Conservation (phyloP, 2,888 invertebrate genomes). For the Andrena fulva region DNA sequence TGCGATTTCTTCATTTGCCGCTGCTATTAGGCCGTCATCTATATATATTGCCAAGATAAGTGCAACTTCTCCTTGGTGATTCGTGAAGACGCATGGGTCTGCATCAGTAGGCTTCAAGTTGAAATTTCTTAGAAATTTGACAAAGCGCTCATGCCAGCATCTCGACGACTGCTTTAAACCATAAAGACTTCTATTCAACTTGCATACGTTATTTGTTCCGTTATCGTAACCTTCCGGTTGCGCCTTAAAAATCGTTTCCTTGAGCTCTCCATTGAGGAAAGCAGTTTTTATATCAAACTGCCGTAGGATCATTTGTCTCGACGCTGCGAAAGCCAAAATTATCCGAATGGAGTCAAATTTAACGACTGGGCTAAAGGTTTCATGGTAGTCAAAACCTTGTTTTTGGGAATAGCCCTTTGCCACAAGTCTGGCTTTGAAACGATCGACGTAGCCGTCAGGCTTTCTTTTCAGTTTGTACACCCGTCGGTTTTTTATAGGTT, state of each 20-base stretch:
- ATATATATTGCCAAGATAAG: background rate
- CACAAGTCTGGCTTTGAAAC: background rate
- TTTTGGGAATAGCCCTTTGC: background rate
- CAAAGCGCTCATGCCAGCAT: conserved; percentile 12
- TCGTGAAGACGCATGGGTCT: background rate
- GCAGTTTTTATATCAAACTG: conserved; percentile 16
- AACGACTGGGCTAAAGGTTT: conserved; percentile 11
- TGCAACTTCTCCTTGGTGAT: background rate
- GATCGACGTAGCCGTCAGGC: background rate
- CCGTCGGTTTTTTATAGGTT: background rate
- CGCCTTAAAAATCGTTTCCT: background rate
- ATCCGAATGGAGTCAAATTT: conserved; percentile 1
- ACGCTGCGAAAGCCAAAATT: background rate
- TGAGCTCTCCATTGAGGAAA: conserved; percentile 1
- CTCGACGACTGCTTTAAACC: conserved; percentile 8
- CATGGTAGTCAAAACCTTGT: background rate
- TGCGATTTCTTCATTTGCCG: background rate
- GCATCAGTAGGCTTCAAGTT: background rate
- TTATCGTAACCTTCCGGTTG: conserved; percentile 16
- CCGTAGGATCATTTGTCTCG: background rate
- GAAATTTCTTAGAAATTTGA: background rate
- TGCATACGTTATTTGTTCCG: background rate
- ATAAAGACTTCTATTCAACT: conserved; percentile 5
- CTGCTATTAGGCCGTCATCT: background rate
- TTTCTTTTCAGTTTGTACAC: background rate